These are phyloP conservation scores for Gymnoscopelus microlampas DNA, from an alignment of 2,797 vertebrate genomes.

Conservation along the genomic window DNA sequence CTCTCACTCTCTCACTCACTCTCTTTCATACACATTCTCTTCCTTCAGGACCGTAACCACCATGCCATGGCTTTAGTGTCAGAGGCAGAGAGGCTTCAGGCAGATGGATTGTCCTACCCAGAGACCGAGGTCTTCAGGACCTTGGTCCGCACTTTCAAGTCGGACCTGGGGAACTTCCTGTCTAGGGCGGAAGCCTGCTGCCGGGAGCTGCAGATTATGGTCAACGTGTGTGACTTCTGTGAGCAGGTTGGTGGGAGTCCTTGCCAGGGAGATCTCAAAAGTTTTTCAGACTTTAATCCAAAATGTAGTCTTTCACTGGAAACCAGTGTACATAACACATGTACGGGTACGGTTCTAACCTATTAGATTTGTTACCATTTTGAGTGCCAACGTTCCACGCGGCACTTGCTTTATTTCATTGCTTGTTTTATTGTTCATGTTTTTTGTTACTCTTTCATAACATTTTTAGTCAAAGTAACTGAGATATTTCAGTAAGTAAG, in stretches of 20 bases:
- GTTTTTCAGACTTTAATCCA: not conserved
- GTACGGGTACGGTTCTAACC: too few species aligned
- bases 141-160: constrained; percentile 80
- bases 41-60: constrained; percentile 85
- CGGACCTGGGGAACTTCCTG: constrained; percentile 84
- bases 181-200: constrained; percentile 85
- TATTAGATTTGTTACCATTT: too few species aligned
- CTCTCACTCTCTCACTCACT: not conserved
- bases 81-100: constrained; percentile 82
- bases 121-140: constrained; percentile 82
- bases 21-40: not conserved
- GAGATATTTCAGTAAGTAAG: not conserved
- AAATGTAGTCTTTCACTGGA: too few species aligned
- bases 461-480: too few species aligned
- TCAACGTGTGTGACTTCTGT: constrained; percentile 84
- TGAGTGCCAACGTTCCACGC: too few species aligned
- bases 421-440: not conserved
- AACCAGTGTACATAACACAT: too few species aligned
- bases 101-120: constrained; percentile 47
- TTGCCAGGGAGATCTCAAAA: not conserved
- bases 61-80: constrained; percentile 84
- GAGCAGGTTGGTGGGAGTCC: constrained; percentile 82
- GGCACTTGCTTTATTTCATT: too few species aligned
- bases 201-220: constrained; percentile 83
- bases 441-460: not conserved